Base-by-base conservation (phyloP, 2,797 vertebrate genomes). In the Vipera ursinii region DNA sequence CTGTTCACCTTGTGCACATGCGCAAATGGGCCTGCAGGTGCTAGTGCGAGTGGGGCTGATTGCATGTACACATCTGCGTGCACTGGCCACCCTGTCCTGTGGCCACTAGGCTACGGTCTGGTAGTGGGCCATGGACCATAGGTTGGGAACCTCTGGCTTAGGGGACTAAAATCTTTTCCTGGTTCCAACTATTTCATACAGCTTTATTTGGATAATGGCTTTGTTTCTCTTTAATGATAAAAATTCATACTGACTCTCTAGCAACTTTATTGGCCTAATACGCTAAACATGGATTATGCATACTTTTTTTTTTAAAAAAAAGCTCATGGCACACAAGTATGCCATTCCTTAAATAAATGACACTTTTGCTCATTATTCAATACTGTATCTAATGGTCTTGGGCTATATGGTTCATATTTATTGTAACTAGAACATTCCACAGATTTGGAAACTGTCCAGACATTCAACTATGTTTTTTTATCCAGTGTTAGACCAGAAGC, bases 271-370 rank as follows among this genome's bases (percentile, higher is more conserved):
- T 0, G 0, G 0, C 91, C 90, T 0, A 0, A 88, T 95, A 85
- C 55, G 89, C 96, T 95, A 88, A 87, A 94, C 92, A 55, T 13
- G 92, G 93, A 94, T 95, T 95, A 17, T 2, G 48, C 85, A 91
- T 87, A 55, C 2, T 95, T 95, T 96, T 94, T 97, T 63, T 48
- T 94, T 91, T 88, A 90, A 92, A 95, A 92, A 88, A 73, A 73
- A 44, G 8, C 7, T 44, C 89, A 15, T 28, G 95, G 94, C 96
- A 97, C 95, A 82, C 22, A 96, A 61, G 89, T 85, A 95, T 95
- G 91, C 91, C 95, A 95, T 96, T 97, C 95, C 95, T 96, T 92
- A 93, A 95, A 96, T 95, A 97, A 96, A 96, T 96, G 95, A 96
- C 90, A 86, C 63, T 94, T 92, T 94, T 94, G 94, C 95, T 96